Percentiles rank a stretch among this genome's conserved stretches.
phyloP scores from a whole-genome alignment of 2,888 invertebrate species.

The Epinotia demarniana region DNA sequence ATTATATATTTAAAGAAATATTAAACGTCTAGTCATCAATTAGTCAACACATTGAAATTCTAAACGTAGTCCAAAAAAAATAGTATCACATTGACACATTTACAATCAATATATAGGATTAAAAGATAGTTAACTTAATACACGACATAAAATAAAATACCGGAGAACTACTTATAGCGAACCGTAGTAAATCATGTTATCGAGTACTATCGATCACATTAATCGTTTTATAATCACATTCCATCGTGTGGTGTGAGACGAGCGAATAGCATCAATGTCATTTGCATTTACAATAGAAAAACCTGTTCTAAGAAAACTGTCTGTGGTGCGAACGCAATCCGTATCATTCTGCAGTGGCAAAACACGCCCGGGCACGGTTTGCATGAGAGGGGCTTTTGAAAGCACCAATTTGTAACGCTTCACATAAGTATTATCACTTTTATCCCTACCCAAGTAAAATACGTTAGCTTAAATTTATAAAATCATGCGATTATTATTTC shows the following conservation, averaged over 20 bases:
- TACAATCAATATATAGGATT: neutral
- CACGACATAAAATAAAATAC: neutral
- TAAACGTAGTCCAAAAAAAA: neutral
- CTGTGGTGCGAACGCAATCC: neutral
- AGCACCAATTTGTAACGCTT: too few species aligned
- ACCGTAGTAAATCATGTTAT: constrained; percentile 37
- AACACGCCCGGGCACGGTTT: too few species aligned
- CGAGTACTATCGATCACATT: constrained; percentile 35
- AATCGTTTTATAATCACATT: constrained; percentile 41
- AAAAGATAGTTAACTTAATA: constrained; percentile 10
- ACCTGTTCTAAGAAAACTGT: constrained; percentile 22
- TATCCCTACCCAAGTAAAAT: too few species aligned
- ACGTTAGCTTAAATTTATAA: too few species aligned
- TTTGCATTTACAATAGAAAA: constrained; percentile 30
- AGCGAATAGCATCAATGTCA: constrained; percentile 18
- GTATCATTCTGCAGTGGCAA: too few species aligned
- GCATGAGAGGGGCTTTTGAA: too few species aligned
- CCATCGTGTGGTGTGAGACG: constrained; percentile 20
- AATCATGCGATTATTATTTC: too few species aligned
- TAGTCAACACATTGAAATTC: neutral
- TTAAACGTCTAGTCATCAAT: neutral
- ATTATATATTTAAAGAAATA: neutral
- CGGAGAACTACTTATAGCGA: constrained; percentile 9
- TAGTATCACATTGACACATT: neutral
- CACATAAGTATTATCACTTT: too few species aligned